Evolutionary conservation across 2,113 vertebrate genomes (phyloP).

Genomic region (Erythrolamprus reginae): DNA sequence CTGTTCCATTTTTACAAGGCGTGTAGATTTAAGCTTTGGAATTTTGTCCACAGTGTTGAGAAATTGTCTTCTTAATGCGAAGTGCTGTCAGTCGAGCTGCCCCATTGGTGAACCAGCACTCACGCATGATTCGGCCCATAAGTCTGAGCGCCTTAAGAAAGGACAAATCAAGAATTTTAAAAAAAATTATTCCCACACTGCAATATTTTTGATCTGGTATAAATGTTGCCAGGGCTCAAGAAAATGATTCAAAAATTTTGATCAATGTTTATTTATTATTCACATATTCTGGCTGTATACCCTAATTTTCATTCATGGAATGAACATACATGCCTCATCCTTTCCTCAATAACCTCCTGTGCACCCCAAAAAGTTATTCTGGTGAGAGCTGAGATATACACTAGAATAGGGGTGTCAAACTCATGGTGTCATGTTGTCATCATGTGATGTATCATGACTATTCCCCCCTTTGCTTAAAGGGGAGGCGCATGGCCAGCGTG

Average conservation of each 20-base stretch:
- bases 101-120: conserved; percentile 88
- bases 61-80: conserved; percentile 92
- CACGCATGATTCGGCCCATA: conserved; percentile 92
- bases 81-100: conserved; percentile 90
- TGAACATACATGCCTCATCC: not conserved
- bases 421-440: too few species aligned
- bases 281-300: not conserved
- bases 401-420: too few species aligned
- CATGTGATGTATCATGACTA: too few species aligned
- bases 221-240: rapidly evolving
- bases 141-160: conserved; percentile 81
- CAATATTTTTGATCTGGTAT: too few species aligned
- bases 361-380: not conserved
- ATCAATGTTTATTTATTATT: not conserved
- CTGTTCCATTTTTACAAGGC: not conserved
- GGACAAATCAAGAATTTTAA: not conserved
- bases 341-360: not conserved
- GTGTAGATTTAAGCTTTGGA: conserved; percentile 59
- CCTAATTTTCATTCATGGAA: not conserved
- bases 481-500: too few species aligned
- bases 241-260: not conserved
- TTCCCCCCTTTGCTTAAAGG: too few species aligned
- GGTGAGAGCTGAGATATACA: not conserved
- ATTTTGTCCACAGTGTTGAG: conserved; percentile 82
- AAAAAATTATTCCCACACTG: rapidly evolving